phyloP scores from a whole-genome alignment of 2,797 vertebrate genomes.

The Graptemys geographica region DNA sequence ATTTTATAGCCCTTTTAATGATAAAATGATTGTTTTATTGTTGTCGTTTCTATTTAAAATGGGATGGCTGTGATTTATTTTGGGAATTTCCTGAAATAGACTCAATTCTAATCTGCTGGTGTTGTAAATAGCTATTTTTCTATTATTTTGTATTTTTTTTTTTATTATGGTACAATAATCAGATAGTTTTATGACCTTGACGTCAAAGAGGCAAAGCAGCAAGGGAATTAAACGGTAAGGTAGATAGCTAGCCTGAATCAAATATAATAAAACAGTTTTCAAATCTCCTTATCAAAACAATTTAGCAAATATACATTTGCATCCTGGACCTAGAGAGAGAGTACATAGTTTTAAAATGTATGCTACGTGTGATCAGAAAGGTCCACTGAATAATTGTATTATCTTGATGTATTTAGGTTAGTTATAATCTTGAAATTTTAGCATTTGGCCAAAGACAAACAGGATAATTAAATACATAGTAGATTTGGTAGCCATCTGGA shows the following conservation, averaged over 20 bases:
- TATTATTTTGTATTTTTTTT: neutral
- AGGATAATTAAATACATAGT: neutral
- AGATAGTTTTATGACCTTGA: neutral
- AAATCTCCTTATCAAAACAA: neutral
- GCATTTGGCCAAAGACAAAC: neutral
- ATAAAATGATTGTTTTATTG: constrained; percentile 45
- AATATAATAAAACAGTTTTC: neutral
- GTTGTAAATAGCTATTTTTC: constrained; percentile 33
- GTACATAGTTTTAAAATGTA: neutral
- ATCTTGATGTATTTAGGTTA: neutral
- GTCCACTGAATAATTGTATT: neutral
- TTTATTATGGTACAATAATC: constrained; percentile 4
- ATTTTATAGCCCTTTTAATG: constrained; percentile 16
- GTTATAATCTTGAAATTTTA: neutral
- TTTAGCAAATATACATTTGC: neutral
- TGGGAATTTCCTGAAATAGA: constrained; percentile 8
- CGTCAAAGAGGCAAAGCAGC: constrained; percentile 10
- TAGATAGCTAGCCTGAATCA: constrained; percentile 3
- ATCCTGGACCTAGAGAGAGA: neutral
- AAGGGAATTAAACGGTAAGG: constrained; percentile 13
- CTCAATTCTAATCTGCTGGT: neutral
- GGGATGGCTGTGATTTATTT: constrained; percentile 26
- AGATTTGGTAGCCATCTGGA: constrained; percentile 19
- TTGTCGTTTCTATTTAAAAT: constrained; percentile 33
- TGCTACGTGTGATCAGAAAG: neutral